Evolutionary conservation across 2,797 vertebrate genomes (phyloP).

Genomic region (Hephaestus fuliginosus): DNA sequence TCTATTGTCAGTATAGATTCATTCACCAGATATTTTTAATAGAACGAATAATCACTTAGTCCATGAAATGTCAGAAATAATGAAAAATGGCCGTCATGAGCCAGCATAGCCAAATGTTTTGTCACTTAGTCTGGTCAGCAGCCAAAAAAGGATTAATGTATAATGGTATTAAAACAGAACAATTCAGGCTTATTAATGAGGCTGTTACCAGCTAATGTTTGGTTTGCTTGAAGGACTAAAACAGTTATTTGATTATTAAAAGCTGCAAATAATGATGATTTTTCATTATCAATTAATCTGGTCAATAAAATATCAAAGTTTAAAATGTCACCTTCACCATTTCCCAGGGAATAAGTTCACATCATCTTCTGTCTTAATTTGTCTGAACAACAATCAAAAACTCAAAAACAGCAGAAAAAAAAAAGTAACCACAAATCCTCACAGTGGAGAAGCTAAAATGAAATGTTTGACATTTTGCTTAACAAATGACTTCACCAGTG

Average conservation of each 20-base stretch:
- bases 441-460: background rate
- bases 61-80: slow-evolving; percentile 37
- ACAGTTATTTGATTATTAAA: background rate
- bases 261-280: background rate
- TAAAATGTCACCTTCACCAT: background rate
- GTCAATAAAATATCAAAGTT: background rate
- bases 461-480: background rate
- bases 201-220: slow-evolving; percentile 14
- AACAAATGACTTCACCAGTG: background rate
- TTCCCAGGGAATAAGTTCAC: too few species aligned
- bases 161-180: slow-evolving; percentile 33
- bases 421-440: too few species aligned
- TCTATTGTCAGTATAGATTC: slow-evolving; percentile 21
- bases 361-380: background rate
- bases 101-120: slow-evolving; percentile 40
- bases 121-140: slow-evolving; percentile 34
- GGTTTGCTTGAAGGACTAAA: slow-evolving; percentile 12
- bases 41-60: slow-evolving; percentile 10
- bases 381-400: background rate
- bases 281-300: slow-evolving; percentile 5
- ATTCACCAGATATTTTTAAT: slow-evolving; percentile 21
- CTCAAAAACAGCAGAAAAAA: too few species aligned
- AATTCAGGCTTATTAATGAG: slow-evolving; percentile 24
- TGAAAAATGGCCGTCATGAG: slow-evolving; percentile 40
- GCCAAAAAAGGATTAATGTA: slow-evolving; percentile 37